Percentiles rank a stretch among this genome's conserved stretches.
phyloP scores from a whole-genome alignment of 2,888 invertebrate species.

The Dioctria linearis region DNA sequence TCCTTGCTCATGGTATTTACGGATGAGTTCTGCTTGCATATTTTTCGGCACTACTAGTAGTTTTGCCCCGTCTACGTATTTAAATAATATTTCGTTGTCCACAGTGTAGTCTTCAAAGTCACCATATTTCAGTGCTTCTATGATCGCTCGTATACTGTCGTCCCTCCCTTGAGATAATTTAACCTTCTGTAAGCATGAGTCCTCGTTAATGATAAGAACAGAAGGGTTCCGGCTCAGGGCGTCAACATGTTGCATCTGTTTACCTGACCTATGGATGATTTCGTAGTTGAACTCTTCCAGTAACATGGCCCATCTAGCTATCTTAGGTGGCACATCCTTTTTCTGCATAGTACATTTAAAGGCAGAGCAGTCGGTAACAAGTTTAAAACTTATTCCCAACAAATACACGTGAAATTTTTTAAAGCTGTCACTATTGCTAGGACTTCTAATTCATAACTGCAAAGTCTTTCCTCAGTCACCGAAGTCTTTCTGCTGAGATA shows the following conservation, averaged over 20 bases:
- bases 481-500: constrained; percentile 52
- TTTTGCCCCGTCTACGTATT: no score
- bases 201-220: neutral
- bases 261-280: no score
- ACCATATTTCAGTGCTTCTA: constrained; percentile 13
- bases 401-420: constrained; percentile 51
- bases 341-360: constrained; percentile 54
- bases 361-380: constrained; percentile 56
- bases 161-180: constrained; percentile 49
- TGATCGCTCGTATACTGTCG: constrained; percentile 36
- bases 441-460: no score
- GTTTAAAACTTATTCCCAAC: constrained; percentile 53
- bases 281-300: neutral
- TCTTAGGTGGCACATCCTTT: no score
- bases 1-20: constrained; percentile 35
- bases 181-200: constrained; percentile 13
- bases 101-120: no score
- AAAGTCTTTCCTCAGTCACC: no score
- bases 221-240: no score
- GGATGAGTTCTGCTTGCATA: constrained; percentile 15
- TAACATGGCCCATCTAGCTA: neutral
- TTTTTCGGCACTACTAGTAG: no score
- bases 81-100: no score
- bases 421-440: neutral
- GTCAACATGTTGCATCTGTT: no score